A percentile compares a stretch with the other conserved stretches of the same genome.
These are phyloP conservation scores for Enteromius treurensis DNA, from an alignment of 2,797 vertebrate genomes.

Conservation along the genomic window DNA sequence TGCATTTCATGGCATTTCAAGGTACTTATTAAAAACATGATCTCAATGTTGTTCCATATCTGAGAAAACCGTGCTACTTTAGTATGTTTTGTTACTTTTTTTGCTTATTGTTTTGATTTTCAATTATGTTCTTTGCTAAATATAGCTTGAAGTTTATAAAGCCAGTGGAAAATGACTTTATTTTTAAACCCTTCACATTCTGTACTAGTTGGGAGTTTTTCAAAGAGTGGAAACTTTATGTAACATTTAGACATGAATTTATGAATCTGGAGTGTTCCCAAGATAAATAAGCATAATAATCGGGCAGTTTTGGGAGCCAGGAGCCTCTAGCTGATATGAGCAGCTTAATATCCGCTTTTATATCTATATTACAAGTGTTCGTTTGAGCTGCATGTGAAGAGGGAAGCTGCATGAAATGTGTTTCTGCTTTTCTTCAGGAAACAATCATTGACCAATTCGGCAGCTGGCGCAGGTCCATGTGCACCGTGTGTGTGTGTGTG, in stretches of 20 bases:
- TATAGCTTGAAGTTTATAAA: background rate
- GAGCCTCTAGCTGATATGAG: constrained; percentile 17
- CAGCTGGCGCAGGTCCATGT: constrained; percentile 55
- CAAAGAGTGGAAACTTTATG: background rate
- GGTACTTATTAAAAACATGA: background rate
- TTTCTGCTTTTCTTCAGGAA: constrained; percentile 63
- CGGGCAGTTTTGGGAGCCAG: background rate
- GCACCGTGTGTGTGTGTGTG: constrained; percentile 42
- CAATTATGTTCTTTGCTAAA: background rate
- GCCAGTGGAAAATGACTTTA: constrained; percentile 7
- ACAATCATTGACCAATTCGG: constrained; percentile 72
- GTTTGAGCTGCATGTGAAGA: constrained; percentile 57
- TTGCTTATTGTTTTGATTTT: background rate
- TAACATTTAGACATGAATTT: constrained; percentile 1
- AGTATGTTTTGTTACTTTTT: background rate
- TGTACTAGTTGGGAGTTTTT: background rate
- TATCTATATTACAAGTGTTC: background rate
- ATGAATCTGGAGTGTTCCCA: constrained; percentile 2
- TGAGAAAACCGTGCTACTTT: background rate
- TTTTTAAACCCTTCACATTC: background rate
- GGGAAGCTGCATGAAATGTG: constrained; percentile 51
- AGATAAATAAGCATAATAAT: constrained; percentile 4
- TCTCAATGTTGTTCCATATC: background rate
- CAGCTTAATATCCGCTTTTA: constrained; percentile 25
- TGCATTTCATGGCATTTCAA: background rate